These are phyloP conservation scores for Apodemus sylvaticus DNA, from an alignment of 2,113 vertebrate genomes.

Conservation along the genomic window DNA sequence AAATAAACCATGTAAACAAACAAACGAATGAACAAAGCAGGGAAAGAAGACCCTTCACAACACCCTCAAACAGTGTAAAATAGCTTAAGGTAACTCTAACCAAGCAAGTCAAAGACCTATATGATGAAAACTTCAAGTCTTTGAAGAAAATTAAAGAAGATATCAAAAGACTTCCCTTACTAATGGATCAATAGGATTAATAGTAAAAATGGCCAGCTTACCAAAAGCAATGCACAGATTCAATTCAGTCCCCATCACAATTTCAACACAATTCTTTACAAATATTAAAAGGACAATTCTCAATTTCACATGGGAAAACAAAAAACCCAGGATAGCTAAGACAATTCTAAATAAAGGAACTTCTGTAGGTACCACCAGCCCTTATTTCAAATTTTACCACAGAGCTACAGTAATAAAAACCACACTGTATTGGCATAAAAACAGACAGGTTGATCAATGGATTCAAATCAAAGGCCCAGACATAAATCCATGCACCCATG, in stretches of 20 bases:
- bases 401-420: background rate
- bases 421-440: background rate
- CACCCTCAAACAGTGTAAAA: background rate
- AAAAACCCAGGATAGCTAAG: background rate
- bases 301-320: background rate
- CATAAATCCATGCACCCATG: background rate
- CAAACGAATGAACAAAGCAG: background rate
- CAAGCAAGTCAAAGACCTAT: background rate
- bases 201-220: background rate
- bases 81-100: background rate
- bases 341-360: background rate
- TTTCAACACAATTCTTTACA: background rate
- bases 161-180: background rate
- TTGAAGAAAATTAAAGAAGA: background rate
- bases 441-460: background rate
- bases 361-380: background rate
- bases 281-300: background rate
- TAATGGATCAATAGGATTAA: background rate
- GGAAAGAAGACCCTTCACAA: background rate
- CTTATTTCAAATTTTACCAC: background rate
- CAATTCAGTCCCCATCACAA: background rate
- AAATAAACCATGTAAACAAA: background rate
- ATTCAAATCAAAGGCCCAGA: background rate
- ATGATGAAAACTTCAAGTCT: background rate
- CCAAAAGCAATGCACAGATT: background rate